Base-by-base conservation (phyloP, 2,113 vertebrate genomes). In the Spheniscus mendiculus region DNA sequence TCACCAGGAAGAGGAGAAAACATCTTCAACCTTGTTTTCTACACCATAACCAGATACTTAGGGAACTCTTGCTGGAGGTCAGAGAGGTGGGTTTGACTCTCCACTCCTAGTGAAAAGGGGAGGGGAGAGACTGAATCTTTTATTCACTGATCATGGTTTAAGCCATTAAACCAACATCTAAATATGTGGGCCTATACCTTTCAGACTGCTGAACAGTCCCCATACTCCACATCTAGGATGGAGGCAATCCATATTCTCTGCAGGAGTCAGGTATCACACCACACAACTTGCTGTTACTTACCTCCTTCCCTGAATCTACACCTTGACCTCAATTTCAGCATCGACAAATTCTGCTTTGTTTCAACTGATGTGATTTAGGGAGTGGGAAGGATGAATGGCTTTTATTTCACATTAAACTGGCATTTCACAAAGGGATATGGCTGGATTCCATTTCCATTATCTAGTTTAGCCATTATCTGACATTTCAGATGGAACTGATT, bases 361-460 rank as follows among this genome's bases (percentile, higher is more conserved):
- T 94, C 92, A 94, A 6, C 34, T 61, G 53, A 53, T 56, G 53
- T 69, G 69, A 94, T 93, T 93, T 83, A 87, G 34, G 49, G 86
- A 91, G 59, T 69, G 44, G 86, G 73, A 92, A 95, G 80, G 80
- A 94, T 87, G 45, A 89, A 89, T 49, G 52, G 44, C 77, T 92
- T 96, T 95, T 95, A 91, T 96, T 93, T 84, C 86, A 87, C 72
- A 65, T 83, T 88, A 78, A 92, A 86, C 40, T 96, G 67, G 62
- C 63, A 80, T 94, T 92, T 79, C 21, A 11, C 56, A 84, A 80
- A 96, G 56, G 81, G 25, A 80, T 93, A 65, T 97, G 96, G 96
- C 90, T 89, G 34, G 34, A 92, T 97, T 96, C 95, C 94, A 90
- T 92, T 97, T 96, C 89, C 93, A 95, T 96, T 97, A 96, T 93